Conservation (phyloP, 2,113 vertebrate genomes). For the Leucopsar rothschildi region DNA sequence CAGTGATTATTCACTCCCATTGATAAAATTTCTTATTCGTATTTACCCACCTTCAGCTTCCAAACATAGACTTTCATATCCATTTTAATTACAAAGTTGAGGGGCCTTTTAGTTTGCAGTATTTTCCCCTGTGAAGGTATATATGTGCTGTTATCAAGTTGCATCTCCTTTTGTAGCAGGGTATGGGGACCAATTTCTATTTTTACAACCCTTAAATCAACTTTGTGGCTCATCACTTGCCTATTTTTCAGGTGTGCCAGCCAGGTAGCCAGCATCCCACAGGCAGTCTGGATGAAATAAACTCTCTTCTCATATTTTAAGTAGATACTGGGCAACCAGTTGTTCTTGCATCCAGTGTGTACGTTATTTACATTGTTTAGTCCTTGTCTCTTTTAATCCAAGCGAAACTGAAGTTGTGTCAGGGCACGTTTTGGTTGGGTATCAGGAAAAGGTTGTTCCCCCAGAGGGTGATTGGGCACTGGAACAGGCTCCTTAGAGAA, state of each 20-base stretch:
- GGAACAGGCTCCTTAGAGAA: neutral
- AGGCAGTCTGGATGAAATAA: neutral
- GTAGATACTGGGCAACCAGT: fast-evolving
- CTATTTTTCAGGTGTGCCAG: fast-evolving
- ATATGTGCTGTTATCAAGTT: neutral
- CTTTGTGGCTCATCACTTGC: neutral
- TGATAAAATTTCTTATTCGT: neutral
- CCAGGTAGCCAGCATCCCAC: too few relatives aligned
- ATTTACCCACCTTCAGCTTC: neutral
- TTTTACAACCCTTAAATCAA: neutral
- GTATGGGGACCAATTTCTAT: fast-evolving
- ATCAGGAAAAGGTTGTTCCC: neutral
- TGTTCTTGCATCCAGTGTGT: fast-evolving
- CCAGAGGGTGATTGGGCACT: neutral
- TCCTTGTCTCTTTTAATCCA: neutral
- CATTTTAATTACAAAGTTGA: neutral
- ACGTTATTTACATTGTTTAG: fast-evolving
- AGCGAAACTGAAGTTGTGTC: neutral
- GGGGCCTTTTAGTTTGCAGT: neutral
- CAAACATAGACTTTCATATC: fast-evolving
- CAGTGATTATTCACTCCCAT: neutral
- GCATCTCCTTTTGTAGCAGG: neutral
- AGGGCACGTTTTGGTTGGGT: neutral
- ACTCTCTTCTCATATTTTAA: neutral
- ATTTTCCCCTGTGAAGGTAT: neutral